Evolutionary conservation across 1,140 invertebrate species (phyloP).

Genomic region (Camponotus pennsylvanicus): DNA sequence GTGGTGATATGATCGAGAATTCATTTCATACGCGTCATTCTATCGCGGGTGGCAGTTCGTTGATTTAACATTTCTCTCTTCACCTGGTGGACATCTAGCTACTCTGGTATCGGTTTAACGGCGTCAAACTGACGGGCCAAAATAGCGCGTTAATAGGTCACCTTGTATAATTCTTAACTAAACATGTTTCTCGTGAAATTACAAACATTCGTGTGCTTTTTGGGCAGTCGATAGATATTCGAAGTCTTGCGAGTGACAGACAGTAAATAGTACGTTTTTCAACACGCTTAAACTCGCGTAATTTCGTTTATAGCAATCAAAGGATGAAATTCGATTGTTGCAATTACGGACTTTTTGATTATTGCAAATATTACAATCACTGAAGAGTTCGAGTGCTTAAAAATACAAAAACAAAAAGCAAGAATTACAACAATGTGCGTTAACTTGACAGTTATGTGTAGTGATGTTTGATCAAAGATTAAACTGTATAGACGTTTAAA

Average conservation of each 20-base stretch:
- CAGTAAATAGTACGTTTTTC: conserved; percentile 28
- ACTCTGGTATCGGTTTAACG: not conserved
- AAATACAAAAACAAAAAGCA: conserved; percentile 1
- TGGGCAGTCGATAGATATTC: not conserved
- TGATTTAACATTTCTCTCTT: not conserved
- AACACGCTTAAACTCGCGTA: not conserved
- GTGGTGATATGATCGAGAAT: conserved; percentile 58
- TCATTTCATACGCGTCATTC: conserved; percentile 55
- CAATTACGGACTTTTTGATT: not conserved
- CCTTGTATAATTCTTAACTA: not conserved
- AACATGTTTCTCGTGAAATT: not conserved
- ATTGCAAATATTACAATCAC: conserved; percentile 2
- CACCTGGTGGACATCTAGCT: not conserved
- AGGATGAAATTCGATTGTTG: not conserved
- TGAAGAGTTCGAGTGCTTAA: not conserved
- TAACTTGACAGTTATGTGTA: not conserved
- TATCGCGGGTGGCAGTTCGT: conserved; percentile 9
- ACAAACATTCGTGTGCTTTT: conserved; percentile 13
- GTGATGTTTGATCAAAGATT: not conserved
- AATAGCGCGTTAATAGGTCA: not conserved
- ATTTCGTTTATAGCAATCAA: conserved; percentile 16
- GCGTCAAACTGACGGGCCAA: not conserved
- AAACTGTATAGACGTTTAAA: conserved; percentile 1
- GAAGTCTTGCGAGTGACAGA: not conserved
- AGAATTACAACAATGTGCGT: not conserved